A percentile compares a stretch with the other conserved stretches of the same genome.
Evolutionary conservation across 1,140 invertebrate genomes (phyloP).

Genomic region (Dreissena polymorpha): DNA sequence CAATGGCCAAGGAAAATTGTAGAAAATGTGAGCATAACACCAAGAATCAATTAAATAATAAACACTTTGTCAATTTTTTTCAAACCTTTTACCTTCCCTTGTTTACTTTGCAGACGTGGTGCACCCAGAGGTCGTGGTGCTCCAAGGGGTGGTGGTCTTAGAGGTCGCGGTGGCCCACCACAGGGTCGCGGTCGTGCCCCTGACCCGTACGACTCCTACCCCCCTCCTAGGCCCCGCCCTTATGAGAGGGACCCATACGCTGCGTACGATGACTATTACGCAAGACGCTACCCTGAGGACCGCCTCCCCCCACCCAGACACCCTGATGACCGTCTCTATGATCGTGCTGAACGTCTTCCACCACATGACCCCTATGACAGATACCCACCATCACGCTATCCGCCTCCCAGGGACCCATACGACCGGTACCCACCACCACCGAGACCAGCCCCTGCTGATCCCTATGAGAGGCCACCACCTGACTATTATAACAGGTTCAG

Average conservation of each 20-base stretch:
- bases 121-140: neutral
- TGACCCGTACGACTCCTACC: conserved; percentile 57
- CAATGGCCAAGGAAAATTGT: too few species aligned
- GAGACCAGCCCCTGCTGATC: conserved; percentile 38
- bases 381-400: conserved; percentile 50
- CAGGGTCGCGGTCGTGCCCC: conserved; percentile 48
- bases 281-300: conserved; percentile 34
- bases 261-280: conserved; percentile 56
- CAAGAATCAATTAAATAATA: too few species aligned
- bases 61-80: too few species aligned
- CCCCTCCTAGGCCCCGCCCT: conserved; percentile 45
- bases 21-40: too few species aligned
- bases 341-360: conserved; percentile 50
- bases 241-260: conserved; percentile 43
- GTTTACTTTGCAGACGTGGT: neutral
- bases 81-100: too few species aligned
- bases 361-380: conserved; percentile 57
- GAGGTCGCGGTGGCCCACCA: conserved; percentile 51
- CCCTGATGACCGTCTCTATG: too few species aligned
- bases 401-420: conserved; percentile 54
- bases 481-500: conserved; percentile 61
- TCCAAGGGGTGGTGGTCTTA: conserved; percentile 56
- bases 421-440: conserved; percentile 54
- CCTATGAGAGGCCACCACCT: conserved; percentile 49
- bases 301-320: conserved; percentile 14